Conservation (phyloP, 64 coral and sea anemone species). For the Stichodactyla mertensii region DNA sequence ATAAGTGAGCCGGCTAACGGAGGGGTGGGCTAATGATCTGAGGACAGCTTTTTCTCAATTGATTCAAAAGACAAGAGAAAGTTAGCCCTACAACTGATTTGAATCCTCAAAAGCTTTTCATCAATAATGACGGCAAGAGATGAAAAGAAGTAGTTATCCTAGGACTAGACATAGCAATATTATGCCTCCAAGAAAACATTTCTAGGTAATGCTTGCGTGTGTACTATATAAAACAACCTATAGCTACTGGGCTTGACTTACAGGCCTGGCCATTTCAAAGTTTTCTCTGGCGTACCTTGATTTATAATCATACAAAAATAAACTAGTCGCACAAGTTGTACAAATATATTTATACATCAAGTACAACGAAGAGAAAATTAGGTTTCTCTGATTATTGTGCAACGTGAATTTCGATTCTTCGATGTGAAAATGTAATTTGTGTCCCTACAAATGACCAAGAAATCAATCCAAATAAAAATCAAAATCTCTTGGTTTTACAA, state of each 20-base stretch:
- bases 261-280: not conserved
- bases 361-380: slow-evolving; percentile 5
- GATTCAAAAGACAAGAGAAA: too few relatives aligned
- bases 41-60: too few relatives aligned
- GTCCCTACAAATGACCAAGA: not conserved
- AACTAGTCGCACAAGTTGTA: not conserved
- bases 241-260: not conserved
- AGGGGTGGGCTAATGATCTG: too few relatives aligned
- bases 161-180: not conserved
- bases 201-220: not conserved
- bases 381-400: not conserved
- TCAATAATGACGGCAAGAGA: not conserved
- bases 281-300: not conserved
- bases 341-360: not conserved
- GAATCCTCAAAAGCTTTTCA: too few relatives aligned
- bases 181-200: not conserved
- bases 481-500: not conserved
- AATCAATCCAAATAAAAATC: not conserved
- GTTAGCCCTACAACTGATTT: too few relatives aligned
- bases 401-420: not conserved
- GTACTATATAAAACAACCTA: not conserved
- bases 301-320: not conserved
- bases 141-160: not conserved
- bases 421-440: not conserved
- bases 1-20: too few relatives aligned